These are phyloP conservation scores for Periophthalmus magnuspinnatus DNA, from an alignment of 2,797 vertebrate genomes.

Conservation along the genomic window DNA sequence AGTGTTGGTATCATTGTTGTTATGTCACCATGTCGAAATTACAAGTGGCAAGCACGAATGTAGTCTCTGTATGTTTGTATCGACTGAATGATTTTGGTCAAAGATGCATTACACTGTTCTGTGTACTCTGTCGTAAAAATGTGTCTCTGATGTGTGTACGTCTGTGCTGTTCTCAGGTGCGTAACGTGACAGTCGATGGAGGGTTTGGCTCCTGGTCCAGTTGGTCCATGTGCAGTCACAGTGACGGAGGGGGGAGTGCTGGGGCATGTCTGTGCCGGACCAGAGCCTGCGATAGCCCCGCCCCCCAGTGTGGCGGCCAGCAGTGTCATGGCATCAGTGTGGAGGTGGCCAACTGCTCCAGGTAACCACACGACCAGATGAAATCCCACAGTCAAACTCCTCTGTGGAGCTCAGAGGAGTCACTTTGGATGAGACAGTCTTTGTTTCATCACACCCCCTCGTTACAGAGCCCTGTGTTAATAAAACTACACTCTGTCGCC, in stretches of 20 bases:
- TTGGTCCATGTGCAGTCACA: slow-evolving; percentile 88
- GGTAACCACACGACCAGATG: slow-evolving; percentile 66
- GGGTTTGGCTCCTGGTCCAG: slow-evolving; percentile 86
- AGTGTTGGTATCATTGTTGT: background rate
- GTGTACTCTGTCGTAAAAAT: no score
- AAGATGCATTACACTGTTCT: background rate
- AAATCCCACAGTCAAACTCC: no score
- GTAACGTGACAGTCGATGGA: slow-evolving; percentile 92
- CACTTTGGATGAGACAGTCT: no score
- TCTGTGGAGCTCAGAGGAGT: no score
- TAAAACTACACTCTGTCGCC: background rate
- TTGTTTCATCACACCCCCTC: slow-evolving; percentile 13
- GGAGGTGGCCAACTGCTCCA: slow-evolving; percentile 95
- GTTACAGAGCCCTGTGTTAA: background rate
- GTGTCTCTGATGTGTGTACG: background rate
- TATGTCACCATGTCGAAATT: no score
- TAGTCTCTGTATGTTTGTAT: background rate
- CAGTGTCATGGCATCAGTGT: slow-evolving; percentile 86
- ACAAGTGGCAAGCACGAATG: no score
- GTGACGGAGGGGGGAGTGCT: slow-evolving; percentile 75
- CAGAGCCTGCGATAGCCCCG: slow-evolving; percentile 86
- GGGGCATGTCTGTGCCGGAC: slow-evolving; percentile 90
- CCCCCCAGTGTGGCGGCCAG: slow-evolving; percentile 90
- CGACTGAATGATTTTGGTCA: background rate
- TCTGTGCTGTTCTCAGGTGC: slow-evolving; percentile 71